Evolutionary conservation across 1,140 invertebrate genomes (phyloP), one percentile per base, ranked within the genome.

Genomic region (Caenorhabditis remanei): DNA sequence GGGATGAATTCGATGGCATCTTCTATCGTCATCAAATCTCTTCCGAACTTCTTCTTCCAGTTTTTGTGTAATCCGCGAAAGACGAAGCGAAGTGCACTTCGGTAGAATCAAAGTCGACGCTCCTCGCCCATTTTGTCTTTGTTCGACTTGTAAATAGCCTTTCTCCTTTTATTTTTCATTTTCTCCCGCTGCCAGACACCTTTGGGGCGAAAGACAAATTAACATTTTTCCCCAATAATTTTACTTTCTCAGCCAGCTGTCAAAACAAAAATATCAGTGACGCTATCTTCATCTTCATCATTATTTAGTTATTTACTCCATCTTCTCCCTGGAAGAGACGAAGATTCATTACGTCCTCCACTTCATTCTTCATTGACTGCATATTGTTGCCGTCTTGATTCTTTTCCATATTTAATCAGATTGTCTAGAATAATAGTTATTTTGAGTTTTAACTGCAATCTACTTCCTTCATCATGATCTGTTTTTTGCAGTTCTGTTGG

Each of bases 21-120:
- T 50, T 19, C 53, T 79, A 79, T 79, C 71, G 46, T 50, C 21
- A 50, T 50, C n/a, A 48, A 79, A 79, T 79, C 71, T 79, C 46
- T 19, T 79, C 46, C 71, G 46, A 79, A 53, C 71, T 14, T 71
- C 13, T 79, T 79, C 43, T 79, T 79, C 71, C 43, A 79, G 71
- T 79, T 79, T 79, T 79, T 79, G 71, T 79, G 71, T 79, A 79
- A 79, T 79, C 71, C 71, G 46, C 71, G 19, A 79, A 32, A 41
- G 46, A 79, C 43, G 71, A 50, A 19, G 21, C 46, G 46, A 79
- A 79, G 71, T 79, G 71, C 71, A 79, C 71, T 79, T 79, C n/a
- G 7, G 46, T 50, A 79, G 46, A 50, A 53, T 50, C 46, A 53
- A 19, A 41, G 21, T 79, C 71, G 11, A 13, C 71, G 13, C 67